phyloP scores from a whole-genome alignment of 2,797 vertebrate genomes.

The Semaprochilodus insignis region DNA sequence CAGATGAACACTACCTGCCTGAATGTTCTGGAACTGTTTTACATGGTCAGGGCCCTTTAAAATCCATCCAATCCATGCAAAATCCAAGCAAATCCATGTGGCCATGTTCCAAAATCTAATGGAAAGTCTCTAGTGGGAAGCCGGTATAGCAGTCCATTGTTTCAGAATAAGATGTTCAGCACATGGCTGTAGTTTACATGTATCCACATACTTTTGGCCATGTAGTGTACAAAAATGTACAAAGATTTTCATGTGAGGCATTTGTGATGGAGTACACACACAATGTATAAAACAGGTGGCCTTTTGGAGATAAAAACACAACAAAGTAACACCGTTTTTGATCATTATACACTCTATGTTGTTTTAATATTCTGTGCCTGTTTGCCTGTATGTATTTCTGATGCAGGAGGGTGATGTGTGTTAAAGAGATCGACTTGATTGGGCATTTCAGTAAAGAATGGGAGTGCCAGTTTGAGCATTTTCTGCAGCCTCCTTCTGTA shows the following conservation, averaged over 20 bases:
- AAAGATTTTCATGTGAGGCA: too few species aligned
- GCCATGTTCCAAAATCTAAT: background rate
- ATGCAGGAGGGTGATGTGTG: constrained; percentile 86
- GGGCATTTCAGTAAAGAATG: constrained; percentile 90
- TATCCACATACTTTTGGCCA: too few species aligned
- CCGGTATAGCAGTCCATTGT: too few species aligned
- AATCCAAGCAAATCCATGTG: background rate
- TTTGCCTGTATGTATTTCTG: constrained; percentile 9
- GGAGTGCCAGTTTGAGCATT: constrained; percentile 89
- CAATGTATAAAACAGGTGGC: too few species aligned
- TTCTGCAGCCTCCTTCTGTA: constrained; percentile 72
- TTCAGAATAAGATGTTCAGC: too few species aligned
- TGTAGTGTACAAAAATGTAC: too few species aligned
- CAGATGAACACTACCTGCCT: background rate
- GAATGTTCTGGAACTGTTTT: background rate
- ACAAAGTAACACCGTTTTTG: too few species aligned
- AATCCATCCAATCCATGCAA: too few species aligned
- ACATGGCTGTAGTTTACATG: too few species aligned
- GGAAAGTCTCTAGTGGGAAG: background rate
- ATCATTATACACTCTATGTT: background rate
- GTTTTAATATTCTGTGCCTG: background rate
- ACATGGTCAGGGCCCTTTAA: background rate
- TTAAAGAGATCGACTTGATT: constrained; percentile 93
- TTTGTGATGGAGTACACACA: too few species aligned
- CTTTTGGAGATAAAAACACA: too few species aligned